phyloP scores from a whole-genome alignment of 2,113 vertebrate genomes.

The Etheostoma spectabile region DNA sequence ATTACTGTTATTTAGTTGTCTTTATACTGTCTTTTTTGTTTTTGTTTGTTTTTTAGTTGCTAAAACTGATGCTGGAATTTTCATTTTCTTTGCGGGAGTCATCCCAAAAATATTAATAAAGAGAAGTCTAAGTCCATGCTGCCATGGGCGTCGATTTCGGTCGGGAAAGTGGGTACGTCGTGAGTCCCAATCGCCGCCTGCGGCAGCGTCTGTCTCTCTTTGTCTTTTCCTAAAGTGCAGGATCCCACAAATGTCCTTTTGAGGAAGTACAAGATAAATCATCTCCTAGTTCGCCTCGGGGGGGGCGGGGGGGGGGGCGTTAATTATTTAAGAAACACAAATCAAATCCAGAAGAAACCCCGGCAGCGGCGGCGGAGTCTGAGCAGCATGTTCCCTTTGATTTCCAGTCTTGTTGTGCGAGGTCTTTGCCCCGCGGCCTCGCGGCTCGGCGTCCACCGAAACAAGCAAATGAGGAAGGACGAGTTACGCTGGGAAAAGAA shows the following conservation, averaged over 20 bases:
- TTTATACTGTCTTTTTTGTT: no score
- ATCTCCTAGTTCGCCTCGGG: conserved; percentile 20
- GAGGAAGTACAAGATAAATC: conserved; percentile 49
- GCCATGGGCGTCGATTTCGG: no score
- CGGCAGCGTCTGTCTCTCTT: conserved; percentile 13
- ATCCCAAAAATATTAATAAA: no score
- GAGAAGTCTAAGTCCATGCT: no score
- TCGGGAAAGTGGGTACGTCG: no score
- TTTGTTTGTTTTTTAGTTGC: no score
- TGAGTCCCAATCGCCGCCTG: no score
- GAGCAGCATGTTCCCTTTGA: conserved; percentile 27
- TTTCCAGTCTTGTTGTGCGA: not conserved
- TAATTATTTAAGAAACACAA: conserved; percentile 67
- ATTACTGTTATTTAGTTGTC: no score
- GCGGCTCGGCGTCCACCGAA: conserved; percentile 10
- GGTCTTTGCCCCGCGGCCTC: not conserved
- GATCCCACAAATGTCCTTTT: conserved; percentile 38
- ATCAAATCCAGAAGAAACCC: conserved; percentile 41
- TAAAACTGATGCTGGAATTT: no score
- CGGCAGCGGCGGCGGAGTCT: conserved; percentile 9
- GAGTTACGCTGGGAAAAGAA: not conserved
- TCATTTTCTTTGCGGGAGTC: no score
- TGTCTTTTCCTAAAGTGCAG: conserved; percentile 30
- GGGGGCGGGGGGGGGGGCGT: no score
- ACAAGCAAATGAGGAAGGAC: not conserved